Percentiles rank a stretch among this genome's conserved stretches.
Evolutionary conservation across 1,140 invertebrate species (phyloP).

Genomic region (Drosophila equinoxialis): DNA sequence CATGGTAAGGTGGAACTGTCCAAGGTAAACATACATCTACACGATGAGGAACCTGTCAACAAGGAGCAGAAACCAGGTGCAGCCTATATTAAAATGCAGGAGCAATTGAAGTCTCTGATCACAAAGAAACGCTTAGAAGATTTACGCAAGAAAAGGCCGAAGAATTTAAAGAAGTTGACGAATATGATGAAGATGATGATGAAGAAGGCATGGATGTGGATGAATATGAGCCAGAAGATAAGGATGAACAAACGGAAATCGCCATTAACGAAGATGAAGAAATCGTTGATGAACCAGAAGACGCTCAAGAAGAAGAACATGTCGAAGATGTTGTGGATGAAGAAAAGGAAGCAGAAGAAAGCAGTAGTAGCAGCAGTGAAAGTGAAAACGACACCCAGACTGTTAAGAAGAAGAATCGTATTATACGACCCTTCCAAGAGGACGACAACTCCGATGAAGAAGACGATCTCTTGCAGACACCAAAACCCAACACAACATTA

Average conservation of each 20-base stretch:
- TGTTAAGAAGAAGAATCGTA: constrained; percentile 59
- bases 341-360: constrained; percentile 34
- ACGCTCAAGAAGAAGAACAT: constrained; percentile 16
- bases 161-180: constrained; percentile 58
- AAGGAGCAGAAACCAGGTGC: constrained; percentile 85
- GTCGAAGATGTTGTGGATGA: constrained; percentile 49
- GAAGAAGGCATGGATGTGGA: constrained; percentile 49
- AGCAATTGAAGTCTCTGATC: constrained; percentile 85
- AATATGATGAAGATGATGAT: constrained; percentile 50
- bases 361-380: constrained; percentile 34
- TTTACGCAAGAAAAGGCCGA: constrained; percentile 84
- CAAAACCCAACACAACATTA: constrained; percentile 64
- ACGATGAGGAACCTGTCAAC: constrained; percentile 72
- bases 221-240: constrained; percentile 70
- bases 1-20: constrained; percentile 79
- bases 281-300: constrained; percentile 49
- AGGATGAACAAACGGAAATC: constrained; percentile 59
- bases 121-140: constrained; percentile 83
- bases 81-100: constrained; percentile 84
- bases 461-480: constrained; percentile 76
- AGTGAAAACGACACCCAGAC: constrained; percentile 22
- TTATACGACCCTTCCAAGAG: constrained; percentile 72
- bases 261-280: constrained; percentile 66
- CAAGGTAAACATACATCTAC: constrained; percentile 70
- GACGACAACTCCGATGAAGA: constrained; percentile 77